These are phyloP conservation scores for Nebria brevicollis DNA, from an alignment of 2,888 invertebrate genomes.

Conservation along the genomic window DNA sequence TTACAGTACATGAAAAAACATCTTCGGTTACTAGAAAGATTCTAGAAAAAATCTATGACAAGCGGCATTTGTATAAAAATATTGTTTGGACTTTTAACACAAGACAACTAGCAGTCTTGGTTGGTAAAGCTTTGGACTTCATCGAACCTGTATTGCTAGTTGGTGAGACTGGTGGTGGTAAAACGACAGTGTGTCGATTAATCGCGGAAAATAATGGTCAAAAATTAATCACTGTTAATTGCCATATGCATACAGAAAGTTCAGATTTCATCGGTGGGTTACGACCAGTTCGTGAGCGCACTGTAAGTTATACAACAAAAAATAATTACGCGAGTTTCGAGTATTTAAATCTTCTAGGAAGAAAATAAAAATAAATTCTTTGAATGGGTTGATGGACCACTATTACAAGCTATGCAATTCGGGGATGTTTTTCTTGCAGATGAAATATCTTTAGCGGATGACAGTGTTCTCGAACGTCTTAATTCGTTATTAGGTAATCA, in stretches of 20 bases:
- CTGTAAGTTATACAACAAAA: constrained; percentile 53
- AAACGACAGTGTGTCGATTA: constrained; percentile 95
- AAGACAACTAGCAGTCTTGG: constrained; percentile 80
- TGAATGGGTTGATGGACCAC: constrained; percentile 98
- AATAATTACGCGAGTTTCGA: constrained; percentile 13
- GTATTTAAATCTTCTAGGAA: constrained; percentile 49
- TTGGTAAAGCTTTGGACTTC: constrained; percentile 87
- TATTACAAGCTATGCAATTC: constrained; percentile 88
- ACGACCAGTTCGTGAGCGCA: constrained; percentile 80
- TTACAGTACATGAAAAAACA: constrained; percentile 68
- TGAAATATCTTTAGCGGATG: constrained; percentile 98
- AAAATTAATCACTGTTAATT: constrained; percentile 86
- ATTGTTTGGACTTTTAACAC: constrained; percentile 96
- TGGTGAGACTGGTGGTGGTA: constrained; percentile 98
- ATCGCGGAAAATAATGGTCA: constrained; percentile 76
- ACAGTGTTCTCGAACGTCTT: constrained; percentile 95
- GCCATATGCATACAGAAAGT: constrained; percentile 99
- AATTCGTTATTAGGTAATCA: constrained; percentile 85
- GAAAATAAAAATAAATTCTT: constrained; percentile 72
- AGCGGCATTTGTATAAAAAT: constrained; percentile 73
- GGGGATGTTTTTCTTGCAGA: constrained; percentile 94
- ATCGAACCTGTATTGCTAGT: constrained; percentile 95
- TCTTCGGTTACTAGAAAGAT: constrained; percentile 82
- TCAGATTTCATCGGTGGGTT: constrained; percentile 97
- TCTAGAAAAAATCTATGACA: constrained; percentile 71